Conservation (phyloP, 2,797 vertebrate genomes). For the Sphenodon punctatus region DNA sequence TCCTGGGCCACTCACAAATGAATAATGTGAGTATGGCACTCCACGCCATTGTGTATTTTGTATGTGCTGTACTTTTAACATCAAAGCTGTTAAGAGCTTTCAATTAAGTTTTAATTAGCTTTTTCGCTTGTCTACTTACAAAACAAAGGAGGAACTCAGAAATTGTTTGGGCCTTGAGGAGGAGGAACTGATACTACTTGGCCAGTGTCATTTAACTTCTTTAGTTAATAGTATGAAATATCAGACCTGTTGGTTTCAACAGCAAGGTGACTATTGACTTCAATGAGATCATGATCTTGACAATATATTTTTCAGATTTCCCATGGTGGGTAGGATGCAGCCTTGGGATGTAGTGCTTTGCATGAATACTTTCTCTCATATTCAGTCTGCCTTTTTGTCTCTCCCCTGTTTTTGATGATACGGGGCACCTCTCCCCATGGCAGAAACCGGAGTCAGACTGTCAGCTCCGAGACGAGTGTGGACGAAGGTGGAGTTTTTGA, state of each 20-base stretch:
- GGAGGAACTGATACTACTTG: not conserved
- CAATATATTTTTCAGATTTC: no score
- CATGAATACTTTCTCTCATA: not conserved
- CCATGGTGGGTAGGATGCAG: not conserved
- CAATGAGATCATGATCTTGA: no score
- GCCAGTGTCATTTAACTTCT: not conserved
- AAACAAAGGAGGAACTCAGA: not conserved
- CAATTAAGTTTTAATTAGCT: not conserved
- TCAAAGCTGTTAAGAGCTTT: not conserved
- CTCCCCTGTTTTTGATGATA: not conserved
- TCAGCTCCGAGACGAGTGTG: slow-evolving; percentile 89
- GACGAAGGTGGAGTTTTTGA: slow-evolving; percentile 93
- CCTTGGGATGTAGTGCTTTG: not conserved
- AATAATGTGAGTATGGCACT: not conserved
- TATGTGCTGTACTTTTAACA: not conserved
- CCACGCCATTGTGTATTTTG: not conserved
- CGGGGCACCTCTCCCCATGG: not conserved
- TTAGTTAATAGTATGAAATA: no score
- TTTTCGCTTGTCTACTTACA: not conserved
- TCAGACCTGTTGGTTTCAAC: no score
- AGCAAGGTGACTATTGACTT: no score
- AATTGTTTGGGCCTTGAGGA: not conserved
- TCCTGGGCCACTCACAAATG: not conserved
- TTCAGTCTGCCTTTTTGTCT: not conserved
- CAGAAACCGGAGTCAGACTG: slow-evolving; percentile 91